Evolutionary conservation across 2,888 invertebrate species (phyloP).

Genomic region (Leptinotarsa peninsularis): DNA sequence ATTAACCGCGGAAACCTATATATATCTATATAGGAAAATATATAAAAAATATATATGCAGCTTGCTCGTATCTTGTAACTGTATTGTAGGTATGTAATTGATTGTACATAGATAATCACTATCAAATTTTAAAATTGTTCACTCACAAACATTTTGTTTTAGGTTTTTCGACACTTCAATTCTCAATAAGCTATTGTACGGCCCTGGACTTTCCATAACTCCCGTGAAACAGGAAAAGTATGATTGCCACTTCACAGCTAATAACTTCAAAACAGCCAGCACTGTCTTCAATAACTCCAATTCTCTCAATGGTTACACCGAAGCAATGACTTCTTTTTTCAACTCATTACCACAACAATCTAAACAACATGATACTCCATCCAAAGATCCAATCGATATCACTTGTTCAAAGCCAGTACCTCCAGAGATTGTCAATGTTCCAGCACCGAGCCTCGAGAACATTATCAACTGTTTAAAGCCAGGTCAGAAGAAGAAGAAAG

Average conservation of each 20-base stretch:
- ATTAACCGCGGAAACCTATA: too few relatives aligned
- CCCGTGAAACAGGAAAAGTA: slow-evolving; percentile 46
- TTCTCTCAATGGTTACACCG: slow-evolving; percentile 38
- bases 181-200: slow-evolving; percentile 53
- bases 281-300: slow-evolving; percentile 27
- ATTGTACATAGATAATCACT: not conserved
- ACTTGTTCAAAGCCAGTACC: not conserved
- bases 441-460: slow-evolving; percentile 30
- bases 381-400: slow-evolving; percentile 7
- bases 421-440: slow-evolving; percentile 2
- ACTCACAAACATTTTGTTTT: slow-evolving; percentile 43
- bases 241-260: slow-evolving; percentile 26
- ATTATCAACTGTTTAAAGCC: slow-evolving; percentile 46
- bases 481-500: slow-evolving; percentile 38
- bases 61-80: not conserved
- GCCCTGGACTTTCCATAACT: slow-evolving; percentile 51
- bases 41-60: too few relatives aligned
- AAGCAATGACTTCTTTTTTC: slow-evolving; percentile 14
- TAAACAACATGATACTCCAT: not conserved
- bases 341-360: not conserved
- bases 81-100: slow-evolving; percentile 33
- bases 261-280: slow-evolving; percentile 15
- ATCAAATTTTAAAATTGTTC: not conserved
- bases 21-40: too few relatives aligned
- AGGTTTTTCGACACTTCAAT: slow-evolving; percentile 52